Evolutionary conservation across 2,113 vertebrate genomes (phyloP).

Genomic region (Rhadina sibilatrix): DNA sequence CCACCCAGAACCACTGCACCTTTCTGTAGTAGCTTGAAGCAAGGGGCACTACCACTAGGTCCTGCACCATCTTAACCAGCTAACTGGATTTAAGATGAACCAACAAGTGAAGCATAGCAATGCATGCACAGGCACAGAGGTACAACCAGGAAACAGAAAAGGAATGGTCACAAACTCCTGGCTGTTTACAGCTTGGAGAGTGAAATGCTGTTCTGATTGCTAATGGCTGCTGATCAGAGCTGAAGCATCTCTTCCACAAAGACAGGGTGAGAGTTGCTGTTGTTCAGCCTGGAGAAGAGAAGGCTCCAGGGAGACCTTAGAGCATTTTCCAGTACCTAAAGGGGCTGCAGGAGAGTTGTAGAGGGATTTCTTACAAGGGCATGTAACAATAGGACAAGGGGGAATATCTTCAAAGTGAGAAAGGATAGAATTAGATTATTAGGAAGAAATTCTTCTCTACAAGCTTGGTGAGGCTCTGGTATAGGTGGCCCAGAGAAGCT

Average conservation of each 20-base stretch:
- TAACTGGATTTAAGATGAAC: not conserved
- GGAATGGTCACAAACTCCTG: not conserved
- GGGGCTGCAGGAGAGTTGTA: not conserved
- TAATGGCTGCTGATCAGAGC: not conserved
- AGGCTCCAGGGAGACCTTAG: not conserved
- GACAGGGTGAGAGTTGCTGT: not conserved
- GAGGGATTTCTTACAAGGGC: not conserved
- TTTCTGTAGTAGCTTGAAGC: not conserved
- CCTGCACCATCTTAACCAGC: not conserved
- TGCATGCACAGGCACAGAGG: accelerated
- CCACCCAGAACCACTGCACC: not conserved
- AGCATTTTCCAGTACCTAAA: not conserved
- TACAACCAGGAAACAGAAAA: not conserved
- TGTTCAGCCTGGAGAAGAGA: not conserved
- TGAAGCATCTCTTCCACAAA: not conserved
- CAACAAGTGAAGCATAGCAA: not conserved
- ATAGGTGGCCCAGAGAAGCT: not conserved
- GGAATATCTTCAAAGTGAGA: not conserved
- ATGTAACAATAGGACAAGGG: not conserved
- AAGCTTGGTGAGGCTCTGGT: not conserved
- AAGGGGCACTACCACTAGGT: not conserved
- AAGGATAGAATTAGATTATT: not conserved
- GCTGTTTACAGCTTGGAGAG: not conserved
- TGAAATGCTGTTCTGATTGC: not conserved
- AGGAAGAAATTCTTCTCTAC: not conserved